Evolutionary conservation across 2,113 vertebrate genomes (phyloP).

Genomic region (Lycaon pictus): DNA sequence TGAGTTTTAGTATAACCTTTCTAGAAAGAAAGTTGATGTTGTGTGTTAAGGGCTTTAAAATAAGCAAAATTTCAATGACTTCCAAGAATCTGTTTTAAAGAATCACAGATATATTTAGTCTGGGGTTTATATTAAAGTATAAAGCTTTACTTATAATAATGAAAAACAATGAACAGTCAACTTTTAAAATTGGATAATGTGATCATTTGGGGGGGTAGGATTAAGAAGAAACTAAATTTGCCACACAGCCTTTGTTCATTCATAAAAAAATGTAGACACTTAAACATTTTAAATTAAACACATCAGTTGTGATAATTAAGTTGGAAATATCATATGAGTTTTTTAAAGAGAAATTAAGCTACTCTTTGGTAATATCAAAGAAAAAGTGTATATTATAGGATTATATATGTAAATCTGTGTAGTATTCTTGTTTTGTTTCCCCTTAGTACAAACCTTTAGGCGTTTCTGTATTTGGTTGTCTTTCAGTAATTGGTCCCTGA

Average conservation of each 20-base stretch:
- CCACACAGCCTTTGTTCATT: background rate
- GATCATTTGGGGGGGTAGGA: background rate
- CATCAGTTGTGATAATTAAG: background rate
- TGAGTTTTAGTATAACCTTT: background rate
- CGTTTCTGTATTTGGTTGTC: background rate
- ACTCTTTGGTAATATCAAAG: background rate
- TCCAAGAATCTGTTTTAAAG: background rate
- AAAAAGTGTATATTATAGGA: background rate
- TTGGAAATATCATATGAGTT: background rate
- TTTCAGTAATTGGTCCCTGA: background rate
- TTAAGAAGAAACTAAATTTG: conserved; percentile 1
- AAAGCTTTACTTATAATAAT: background rate
- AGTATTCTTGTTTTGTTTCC: conserved; percentile 16
- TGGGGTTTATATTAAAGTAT: background rate
- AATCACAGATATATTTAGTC: background rate
- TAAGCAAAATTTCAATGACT: background rate
- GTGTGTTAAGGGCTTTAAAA: background rate
- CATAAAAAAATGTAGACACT: background rate
- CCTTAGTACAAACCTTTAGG: background rate
- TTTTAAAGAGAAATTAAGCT: conserved; percentile 15
- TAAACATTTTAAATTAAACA: conserved; percentile 30
- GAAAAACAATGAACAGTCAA: background rate
- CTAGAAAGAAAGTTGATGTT: background rate
- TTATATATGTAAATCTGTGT: background rate
- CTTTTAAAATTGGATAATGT: background rate